Conservation (phyloP, 35 echinoderm and acorn worm species). For the Patiria miniata region DNA sequence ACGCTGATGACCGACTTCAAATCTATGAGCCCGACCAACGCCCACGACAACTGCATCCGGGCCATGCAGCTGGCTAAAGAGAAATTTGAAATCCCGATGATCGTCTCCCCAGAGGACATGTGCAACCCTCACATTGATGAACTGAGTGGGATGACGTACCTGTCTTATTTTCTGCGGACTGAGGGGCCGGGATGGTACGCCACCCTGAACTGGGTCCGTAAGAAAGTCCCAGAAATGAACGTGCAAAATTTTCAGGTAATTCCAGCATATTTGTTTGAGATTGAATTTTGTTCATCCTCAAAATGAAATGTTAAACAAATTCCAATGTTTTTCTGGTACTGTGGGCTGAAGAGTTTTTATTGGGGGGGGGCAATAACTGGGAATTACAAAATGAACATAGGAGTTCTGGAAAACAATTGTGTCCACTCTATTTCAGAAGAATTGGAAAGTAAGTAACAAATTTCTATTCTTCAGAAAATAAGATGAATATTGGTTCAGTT, state of each 20-base stretch:
- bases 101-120: conserved; percentile 86
- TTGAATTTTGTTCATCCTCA: neutral
- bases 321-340: too few species aligned
- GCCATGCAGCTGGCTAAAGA: conserved; percentile 79
- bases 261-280: neutral
- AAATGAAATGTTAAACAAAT: too few species aligned
- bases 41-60: conserved; percentile 67
- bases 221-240: conserved; percentile 77
- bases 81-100: conserved; percentile 72
- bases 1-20: conserved; percentile 67
- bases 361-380: too few species aligned
- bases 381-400: too few species aligned
- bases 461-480: too few species aligned
- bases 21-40: conserved; percentile 43
- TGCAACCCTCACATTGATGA: conserved; percentile 82
- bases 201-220: conserved; percentile 96
- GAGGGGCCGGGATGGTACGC: conserved; percentile 96
- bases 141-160: conserved; percentile 92
- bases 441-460: too few species aligned
- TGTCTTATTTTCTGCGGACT: conserved; percentile 87
- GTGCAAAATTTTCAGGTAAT: conserved; percentile 89
- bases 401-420: too few species aligned
- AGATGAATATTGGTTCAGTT: too few species aligned
- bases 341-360: too few species aligned
- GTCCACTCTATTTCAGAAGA: too few species aligned